Percentiles rank a stretch among this genome's conserved stretches.
Evolutionary conservation across 2,797 vertebrate genomes (phyloP).

Genomic region (Lutjanus argentimaculatus): DNA sequence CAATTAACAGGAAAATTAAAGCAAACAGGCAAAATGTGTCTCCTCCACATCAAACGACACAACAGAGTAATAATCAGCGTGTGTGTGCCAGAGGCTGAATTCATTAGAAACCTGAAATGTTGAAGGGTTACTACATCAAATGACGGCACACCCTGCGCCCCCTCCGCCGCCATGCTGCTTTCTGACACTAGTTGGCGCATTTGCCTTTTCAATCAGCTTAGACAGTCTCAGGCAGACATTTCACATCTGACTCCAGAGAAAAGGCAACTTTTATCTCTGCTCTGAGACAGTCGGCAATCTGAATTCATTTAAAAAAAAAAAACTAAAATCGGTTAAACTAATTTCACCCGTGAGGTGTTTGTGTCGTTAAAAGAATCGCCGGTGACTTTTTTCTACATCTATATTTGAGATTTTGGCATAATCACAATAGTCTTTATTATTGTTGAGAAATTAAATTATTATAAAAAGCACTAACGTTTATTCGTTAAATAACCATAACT

Average conservation of each 20-base stretch:
- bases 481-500: constrained; percentile 48
- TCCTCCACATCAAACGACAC: constrained; percentile 65
- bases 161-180: constrained; percentile 54
- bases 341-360: background rate
- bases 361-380: background rate
- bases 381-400: background rate
- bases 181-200: constrained; percentile 89
- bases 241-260: constrained; percentile 55
- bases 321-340: background rate
- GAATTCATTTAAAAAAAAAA: constrained; percentile 11
- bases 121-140: constrained; percentile 36
- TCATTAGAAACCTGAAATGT: constrained; percentile 58
- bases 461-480: constrained; percentile 7
- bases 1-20: constrained; percentile 53
- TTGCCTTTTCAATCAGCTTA: constrained; percentile 84
- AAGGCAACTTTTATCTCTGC: constrained; percentile 50
- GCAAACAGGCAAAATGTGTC: constrained; percentile 33
- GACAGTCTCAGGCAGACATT: constrained; percentile 55
- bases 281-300: constrained; percentile 37
- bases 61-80: constrained; percentile 1
- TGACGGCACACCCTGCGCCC: constrained; percentile 67
- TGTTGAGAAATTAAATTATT: background rate
- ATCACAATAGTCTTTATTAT: constrained; percentile 13
- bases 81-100: constrained; percentile 52
- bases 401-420: background rate